Conservation (phyloP, 2,888 invertebrate genomes). For the Drosophila melanosoma region DNA sequence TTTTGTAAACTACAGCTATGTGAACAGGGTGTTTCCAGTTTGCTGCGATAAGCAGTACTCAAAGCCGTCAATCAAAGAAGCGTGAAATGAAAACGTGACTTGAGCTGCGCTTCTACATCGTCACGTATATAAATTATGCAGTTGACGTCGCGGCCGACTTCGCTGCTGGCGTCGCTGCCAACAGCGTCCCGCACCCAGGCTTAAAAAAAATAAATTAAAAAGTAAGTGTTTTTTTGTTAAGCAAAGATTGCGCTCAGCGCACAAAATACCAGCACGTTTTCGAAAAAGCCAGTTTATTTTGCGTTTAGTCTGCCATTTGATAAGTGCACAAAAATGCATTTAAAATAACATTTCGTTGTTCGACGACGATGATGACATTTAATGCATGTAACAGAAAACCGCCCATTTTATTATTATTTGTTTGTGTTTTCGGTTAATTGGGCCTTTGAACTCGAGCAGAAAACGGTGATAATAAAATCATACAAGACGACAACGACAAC, state of each 20-base stretch:
- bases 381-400: slow-evolving; percentile 16
- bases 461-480: slow-evolving; percentile 57
- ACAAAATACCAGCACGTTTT: slow-evolving; percentile 81
- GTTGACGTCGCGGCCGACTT: slow-evolving; percentile 40
- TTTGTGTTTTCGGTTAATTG: slow-evolving; percentile 69
- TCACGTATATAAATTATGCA: slow-evolving; percentile 80
- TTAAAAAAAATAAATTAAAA: slow-evolving; percentile 10
- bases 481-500: slow-evolving; percentile 36
- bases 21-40: slow-evolving; percentile 35
- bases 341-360: slow-evolving; percentile 50
- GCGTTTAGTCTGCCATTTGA: slow-evolving; percentile 67
- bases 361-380: slow-evolving; percentile 59
- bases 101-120: slow-evolving; percentile 75
- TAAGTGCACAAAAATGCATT: slow-evolving; percentile 60
- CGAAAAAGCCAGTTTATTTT: slow-evolving; percentile 9
- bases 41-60: slow-evolving; percentile 18
- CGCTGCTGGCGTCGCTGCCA: slow-evolving; percentile 18
- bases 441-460: slow-evolving; percentile 70
- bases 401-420: slow-evolving; percentile 32
- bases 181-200: slow-evolving; percentile 57
- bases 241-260: slow-evolving; percentile 51
- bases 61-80: slow-evolving; percentile 53
- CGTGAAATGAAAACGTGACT: slow-evolving; percentile 81
- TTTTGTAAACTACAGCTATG: not conserved
- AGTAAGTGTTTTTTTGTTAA: slow-evolving; percentile 11